These are phyloP conservation scores for Aleiodes leptofemur DNA, from an alignment of 2,888 invertebrate genomes.

Conservation along the genomic window DNA sequence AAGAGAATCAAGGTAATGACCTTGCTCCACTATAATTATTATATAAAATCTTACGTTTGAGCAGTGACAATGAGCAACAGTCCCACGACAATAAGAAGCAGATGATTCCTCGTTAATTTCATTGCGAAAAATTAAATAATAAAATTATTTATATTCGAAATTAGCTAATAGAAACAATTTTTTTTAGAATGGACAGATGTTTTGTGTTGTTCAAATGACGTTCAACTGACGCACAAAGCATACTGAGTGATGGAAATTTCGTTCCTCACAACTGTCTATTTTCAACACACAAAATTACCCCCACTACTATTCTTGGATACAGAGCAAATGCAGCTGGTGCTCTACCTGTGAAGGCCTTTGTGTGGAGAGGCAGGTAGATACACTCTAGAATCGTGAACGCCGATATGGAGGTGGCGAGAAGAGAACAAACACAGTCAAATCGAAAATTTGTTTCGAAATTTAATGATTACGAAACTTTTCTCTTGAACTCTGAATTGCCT, in stretches of 20 bases:
- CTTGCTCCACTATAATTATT: background rate
- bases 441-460: too few relatives aligned
- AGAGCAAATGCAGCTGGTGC: constrained; percentile 6
- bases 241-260: background rate
- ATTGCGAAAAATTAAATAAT: background rate
- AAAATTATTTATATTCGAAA: background rate
- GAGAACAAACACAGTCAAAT: too few relatives aligned
- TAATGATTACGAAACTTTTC: too few relatives aligned
- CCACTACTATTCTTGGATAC: background rate
- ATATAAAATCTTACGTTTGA: constrained; percentile 10
- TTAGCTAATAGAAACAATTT: background rate
- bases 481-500: too few relatives aligned
- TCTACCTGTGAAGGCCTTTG: constrained; percentile 12
- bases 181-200: too few relatives aligned
- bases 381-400: background rate
- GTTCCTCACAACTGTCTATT: constrained; percentile 2
- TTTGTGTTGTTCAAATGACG: too few relatives aligned
- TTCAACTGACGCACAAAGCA: too few relatives aligned
- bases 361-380: constrained; percentile 5
- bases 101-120: background rate
- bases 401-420: background rate
- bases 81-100: background rate
- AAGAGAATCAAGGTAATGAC: too few relatives aligned
- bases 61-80: background rate
- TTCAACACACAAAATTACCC: constrained; percentile 3